phyloP scores from a whole-genome alignment of 1,140 invertebrate species.

The Meloidogyne floridensis region DNA sequence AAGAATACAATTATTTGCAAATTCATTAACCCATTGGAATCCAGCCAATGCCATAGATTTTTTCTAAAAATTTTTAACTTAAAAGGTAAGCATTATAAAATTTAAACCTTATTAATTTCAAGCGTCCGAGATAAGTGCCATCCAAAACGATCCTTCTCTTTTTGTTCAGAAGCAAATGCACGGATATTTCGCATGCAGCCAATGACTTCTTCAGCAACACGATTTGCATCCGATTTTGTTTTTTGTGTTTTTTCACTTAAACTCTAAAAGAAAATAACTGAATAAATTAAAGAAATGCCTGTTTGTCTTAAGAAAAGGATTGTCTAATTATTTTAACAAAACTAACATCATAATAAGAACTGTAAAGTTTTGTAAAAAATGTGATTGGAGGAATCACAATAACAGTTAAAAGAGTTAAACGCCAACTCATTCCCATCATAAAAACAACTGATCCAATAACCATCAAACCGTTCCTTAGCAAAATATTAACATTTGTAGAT shows the following conservation, averaged over 20 bases:
- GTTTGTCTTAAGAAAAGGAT: too few species aligned
- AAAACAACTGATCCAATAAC: slow-evolving; percentile 64
- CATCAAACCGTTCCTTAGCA: slow-evolving; percentile 63
- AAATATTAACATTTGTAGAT: slow-evolving; percentile 60
- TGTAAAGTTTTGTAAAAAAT: slow-evolving; percentile 62
- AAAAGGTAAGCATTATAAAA: slow-evolving; percentile 44
- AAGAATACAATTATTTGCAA: slow-evolving; percentile 32
- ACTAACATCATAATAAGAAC: slow-evolving; percentile 66
- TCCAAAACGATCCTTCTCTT: slow-evolving; percentile 58
- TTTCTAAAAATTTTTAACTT: slow-evolving; percentile 4
- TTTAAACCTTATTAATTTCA: slow-evolving; percentile 53
- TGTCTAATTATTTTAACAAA: not conserved
- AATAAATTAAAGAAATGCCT: not conserved
- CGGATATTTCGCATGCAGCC: slow-evolving; percentile 66
- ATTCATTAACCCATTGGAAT: slow-evolving; percentile 62
- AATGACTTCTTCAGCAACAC: slow-evolving; percentile 67
- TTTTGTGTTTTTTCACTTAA: slow-evolving; percentile 67
- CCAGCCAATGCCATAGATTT: slow-evolving; percentile 38
- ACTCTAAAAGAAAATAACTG: slow-evolving; percentile 54
- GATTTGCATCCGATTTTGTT: slow-evolving; percentile 66
- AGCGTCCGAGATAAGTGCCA: slow-evolving; percentile 55
- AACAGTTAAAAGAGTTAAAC: slow-evolving; percentile 65
- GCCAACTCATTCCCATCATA: slow-evolving; percentile 67
- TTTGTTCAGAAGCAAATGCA: slow-evolving; percentile 66
- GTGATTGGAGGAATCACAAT: slow-evolving; percentile 65